Conservation (phyloP, 2,797 vertebrate species). For the Amblyopsis hoosieri region DNA sequence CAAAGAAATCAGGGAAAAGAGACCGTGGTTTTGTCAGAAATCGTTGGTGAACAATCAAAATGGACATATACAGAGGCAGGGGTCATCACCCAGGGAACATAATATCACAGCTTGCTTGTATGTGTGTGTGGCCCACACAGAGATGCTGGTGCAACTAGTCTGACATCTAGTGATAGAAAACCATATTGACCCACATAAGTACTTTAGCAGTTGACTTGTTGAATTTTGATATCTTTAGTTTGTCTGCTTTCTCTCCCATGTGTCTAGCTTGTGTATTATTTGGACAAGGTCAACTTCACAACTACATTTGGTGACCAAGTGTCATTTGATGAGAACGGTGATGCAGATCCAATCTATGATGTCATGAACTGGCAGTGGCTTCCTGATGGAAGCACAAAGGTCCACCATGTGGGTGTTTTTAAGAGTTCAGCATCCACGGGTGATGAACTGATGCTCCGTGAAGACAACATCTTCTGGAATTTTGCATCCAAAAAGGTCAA, state of each 20-base stretch:
- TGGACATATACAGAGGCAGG: too few species aligned
- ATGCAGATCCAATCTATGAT: slow-evolving; percentile 71
- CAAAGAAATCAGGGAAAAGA: too few species aligned
- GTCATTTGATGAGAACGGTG: slow-evolving; percentile 75
- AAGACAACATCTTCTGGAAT: slow-evolving; percentile 70
- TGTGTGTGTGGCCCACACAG: too few species aligned
- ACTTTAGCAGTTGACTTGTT: too few species aligned
- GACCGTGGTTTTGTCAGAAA: too few species aligned
- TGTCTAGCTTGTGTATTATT: slow-evolving; percentile 62
- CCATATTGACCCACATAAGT: too few species aligned
- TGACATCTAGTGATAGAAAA: too few species aligned
- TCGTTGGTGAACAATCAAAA: too few species aligned
- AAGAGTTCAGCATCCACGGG: slow-evolving; percentile 40
- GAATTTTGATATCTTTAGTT: neutral
- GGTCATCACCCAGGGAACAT: too few species aligned
- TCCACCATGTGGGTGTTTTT: slow-evolving; percentile 63
- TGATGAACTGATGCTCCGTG: slow-evolving; percentile 57
- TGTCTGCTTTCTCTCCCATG: neutral
- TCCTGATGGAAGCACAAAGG: slow-evolving; percentile 46
- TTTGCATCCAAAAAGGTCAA: slow-evolving; percentile 51
- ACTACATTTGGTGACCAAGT: slow-evolving; percentile 69
- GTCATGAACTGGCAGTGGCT: slow-evolving; percentile 70
- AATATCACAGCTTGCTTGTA: too few species aligned
- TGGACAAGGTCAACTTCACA: slow-evolving; percentile 68
- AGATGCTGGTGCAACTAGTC: too few species aligned